phyloP scores from a whole-genome alignment of 2,797 vertebrate genomes.

The Sitta carolinensis region DNA sequence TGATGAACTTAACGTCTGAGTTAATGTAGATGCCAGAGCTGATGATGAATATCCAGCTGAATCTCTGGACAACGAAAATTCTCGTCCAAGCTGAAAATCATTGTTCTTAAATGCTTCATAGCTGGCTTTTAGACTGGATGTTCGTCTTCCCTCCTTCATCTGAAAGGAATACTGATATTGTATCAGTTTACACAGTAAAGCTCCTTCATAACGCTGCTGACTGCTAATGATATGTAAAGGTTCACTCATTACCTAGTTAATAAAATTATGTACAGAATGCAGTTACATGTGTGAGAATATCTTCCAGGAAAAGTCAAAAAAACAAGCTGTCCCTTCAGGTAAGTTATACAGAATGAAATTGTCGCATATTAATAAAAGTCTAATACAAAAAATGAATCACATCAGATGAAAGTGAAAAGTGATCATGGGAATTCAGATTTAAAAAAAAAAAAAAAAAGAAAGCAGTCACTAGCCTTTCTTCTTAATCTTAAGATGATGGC shows the following conservation, averaged over 20 bases:
- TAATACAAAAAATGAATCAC: background rate
- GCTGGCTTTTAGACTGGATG: slow-evolving; percentile 96
- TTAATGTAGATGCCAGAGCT: slow-evolving; percentile 92
- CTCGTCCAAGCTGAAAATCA: slow-evolving; percentile 93
- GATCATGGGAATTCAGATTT: background rate
- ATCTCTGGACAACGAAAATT: slow-evolving; percentile 90
- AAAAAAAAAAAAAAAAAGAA: background rate
- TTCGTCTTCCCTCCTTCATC: slow-evolving; percentile 98
- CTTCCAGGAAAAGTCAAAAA: background rate
- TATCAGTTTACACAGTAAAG: background rate
- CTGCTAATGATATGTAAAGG: background rate
- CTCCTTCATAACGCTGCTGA: background rate
- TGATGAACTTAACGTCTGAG: slow-evolving; percentile 87
- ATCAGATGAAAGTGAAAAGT: background rate
- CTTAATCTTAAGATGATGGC: background rate
- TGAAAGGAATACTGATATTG: slow-evolving; percentile 69
- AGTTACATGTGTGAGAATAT: background rate
- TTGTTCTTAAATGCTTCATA: slow-evolving; percentile 99
- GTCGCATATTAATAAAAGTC: background rate
- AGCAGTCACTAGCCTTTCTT: background rate
- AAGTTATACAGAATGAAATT: background rate
- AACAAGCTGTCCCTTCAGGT: background rate
- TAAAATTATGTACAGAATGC: background rate
- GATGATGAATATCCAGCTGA: slow-evolving; percentile 86
- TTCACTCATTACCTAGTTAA: background rate